Evolutionary conservation across 2,888 invertebrate species (phyloP).

Genomic region (Sinotaia quadrata): DNA sequence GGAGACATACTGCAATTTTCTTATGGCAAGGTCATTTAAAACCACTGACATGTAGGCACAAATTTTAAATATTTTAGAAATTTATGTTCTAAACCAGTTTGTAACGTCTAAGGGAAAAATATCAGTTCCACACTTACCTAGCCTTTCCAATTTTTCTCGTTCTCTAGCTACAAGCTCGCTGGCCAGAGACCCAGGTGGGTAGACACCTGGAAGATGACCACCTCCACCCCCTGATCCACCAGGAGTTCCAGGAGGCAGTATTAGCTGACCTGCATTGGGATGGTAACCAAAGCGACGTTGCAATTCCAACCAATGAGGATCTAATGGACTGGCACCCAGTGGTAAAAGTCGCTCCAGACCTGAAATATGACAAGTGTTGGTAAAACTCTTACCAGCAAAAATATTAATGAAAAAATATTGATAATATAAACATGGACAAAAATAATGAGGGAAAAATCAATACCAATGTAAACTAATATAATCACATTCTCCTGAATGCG

Average conservation of each 20-base stretch:
- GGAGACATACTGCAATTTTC: too few relatives aligned
- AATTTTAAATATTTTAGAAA: too few relatives aligned
- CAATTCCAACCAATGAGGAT: slow-evolving; percentile 86
- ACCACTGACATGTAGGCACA: too few relatives aligned
- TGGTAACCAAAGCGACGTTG: slow-evolving; percentile 75
- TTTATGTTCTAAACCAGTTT: too few relatives aligned
- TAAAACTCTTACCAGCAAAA: too few relatives aligned
- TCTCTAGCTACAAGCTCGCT: slow-evolving; percentile 83
- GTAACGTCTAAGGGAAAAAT: too few relatives aligned
- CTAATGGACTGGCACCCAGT: slow-evolving; percentile 64
- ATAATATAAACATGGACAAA: too few relatives aligned
- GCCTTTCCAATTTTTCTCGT: slow-evolving; percentile 86
- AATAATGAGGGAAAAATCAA: not conserved
- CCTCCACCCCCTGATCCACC: slow-evolving; percentile 74
- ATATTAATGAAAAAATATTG: too few relatives aligned
- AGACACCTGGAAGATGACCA: slow-evolving; percentile 70
- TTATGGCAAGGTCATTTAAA: too few relatives aligned
- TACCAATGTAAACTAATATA: too few relatives aligned
- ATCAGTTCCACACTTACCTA: slow-evolving; percentile 53
- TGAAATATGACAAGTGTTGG: too few relatives aligned
- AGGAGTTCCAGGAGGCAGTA: slow-evolving; percentile 48
- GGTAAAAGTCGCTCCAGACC: slow-evolving; percentile 65
- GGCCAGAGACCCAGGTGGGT: slow-evolving; percentile 77
- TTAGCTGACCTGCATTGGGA: slow-evolving; percentile 74
- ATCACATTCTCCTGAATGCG: too few relatives aligned